phyloP scores from a whole-genome alignment of 2,113 vertebrate genomes.

The Scopus umbretta region DNA sequence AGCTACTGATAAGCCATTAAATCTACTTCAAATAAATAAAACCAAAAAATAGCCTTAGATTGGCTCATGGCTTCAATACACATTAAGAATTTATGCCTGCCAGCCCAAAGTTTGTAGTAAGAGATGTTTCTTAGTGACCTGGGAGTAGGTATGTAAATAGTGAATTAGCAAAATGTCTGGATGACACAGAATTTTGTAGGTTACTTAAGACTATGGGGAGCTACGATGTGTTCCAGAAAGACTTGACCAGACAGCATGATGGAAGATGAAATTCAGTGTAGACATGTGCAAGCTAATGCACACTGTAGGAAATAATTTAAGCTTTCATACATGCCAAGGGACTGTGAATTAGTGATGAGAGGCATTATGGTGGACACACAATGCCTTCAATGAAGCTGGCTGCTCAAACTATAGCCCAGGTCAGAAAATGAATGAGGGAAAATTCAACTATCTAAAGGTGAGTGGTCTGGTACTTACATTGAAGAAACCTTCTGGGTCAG shows the following conservation, averaged over 20 bases:
- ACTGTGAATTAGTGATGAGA: constrained; percentile 68
- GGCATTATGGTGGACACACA: constrained; percentile 59
- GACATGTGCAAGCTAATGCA: constrained; percentile 62
- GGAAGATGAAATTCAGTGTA: constrained; percentile 66
- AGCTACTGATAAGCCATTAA: constrained; percentile 17
- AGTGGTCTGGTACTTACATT: neutral
- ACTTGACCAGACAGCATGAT: constrained; percentile 68
- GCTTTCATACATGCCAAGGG: constrained; percentile 59
- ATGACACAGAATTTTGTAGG: constrained; percentile 71
- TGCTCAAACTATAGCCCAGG: neutral
- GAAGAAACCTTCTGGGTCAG: constrained; percentile 18
- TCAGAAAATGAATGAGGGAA: constrained; percentile 9
- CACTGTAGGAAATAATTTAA: constrained; percentile 67
- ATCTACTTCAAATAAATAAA: neutral
- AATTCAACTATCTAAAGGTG: neutral
- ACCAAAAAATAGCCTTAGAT: constrained; percentile 24
- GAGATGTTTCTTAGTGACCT: constrained; percentile 64
- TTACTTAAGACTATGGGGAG: constrained; percentile 60
- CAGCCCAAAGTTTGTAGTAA: constrained; percentile 41
- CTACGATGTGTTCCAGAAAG: constrained; percentile 55
- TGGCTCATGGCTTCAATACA: constrained; percentile 28
- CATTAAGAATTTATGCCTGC: constrained; percentile 53
- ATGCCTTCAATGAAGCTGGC: constrained; percentile 50
- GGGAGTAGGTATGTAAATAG: constrained; percentile 71
- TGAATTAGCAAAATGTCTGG: constrained; percentile 63